phyloP scores from a whole-genome alignment of 92 coral and sea anemone species.

The Phymanthus crucifer region DNA sequence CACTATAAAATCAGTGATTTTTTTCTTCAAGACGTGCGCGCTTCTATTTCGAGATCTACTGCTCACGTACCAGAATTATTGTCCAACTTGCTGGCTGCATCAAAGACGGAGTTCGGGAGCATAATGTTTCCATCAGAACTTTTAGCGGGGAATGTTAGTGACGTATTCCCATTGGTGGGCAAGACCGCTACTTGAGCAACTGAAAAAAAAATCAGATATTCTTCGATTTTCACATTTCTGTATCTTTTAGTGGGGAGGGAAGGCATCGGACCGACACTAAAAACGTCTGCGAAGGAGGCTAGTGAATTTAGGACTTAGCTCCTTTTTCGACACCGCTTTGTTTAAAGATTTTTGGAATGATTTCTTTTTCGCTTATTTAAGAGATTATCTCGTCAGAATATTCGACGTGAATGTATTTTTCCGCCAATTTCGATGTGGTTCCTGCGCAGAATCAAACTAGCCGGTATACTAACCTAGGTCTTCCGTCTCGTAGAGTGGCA shows the following conservation, averaged over 20 bases:
- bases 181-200: conserved; percentile 33
- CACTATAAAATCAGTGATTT: too few species aligned
- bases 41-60: background rate
- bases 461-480: conserved; percentile 40
- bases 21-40: too few species aligned
- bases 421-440: background rate
- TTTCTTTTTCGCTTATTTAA: background rate
- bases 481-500: conserved; percentile 19
- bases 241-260: too few species aligned
- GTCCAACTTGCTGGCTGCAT: background rate
- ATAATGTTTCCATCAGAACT: conserved; percentile 22
- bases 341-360: too few species aligned
- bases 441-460: too few species aligned
- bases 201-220: background rate
- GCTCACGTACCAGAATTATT: conserved; percentile 10
- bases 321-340: too few species aligned
- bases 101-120: conserved; percentile 26
- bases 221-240: too few species aligned
- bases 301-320: too few species aligned
- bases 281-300: too few species aligned
- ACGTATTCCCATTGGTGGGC: conserved; percentile 23
- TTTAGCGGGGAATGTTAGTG: conserved; percentile 35
- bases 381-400: background rate
- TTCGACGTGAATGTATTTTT: too few species aligned
- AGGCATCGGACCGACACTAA: too few species aligned